Conservation (phyloP, 2,113 vertebrate genomes). For the Melanerpes aurifrons region DNA sequence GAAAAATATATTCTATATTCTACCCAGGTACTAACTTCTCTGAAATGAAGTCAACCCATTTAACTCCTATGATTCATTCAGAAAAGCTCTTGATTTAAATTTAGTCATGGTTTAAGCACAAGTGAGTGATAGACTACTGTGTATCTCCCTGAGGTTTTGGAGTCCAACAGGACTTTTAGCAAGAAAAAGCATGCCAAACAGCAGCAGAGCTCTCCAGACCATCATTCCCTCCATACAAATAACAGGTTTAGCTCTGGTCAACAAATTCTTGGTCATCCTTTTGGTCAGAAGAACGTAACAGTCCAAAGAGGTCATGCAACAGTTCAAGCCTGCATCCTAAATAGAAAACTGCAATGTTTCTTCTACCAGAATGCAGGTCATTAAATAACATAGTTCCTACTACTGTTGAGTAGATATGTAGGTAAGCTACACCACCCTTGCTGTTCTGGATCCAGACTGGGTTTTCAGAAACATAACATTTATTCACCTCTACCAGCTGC, state of each 20-base stretch:
- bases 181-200: neutral
- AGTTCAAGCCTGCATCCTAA: neutral
- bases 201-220: neutral
- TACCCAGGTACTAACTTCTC: neutral
- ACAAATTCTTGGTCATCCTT: neutral
- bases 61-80: neutral
- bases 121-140: neutral
- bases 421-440: neutral
- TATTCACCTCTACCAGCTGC: neutral
- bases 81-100: neutral
- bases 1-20: neutral
- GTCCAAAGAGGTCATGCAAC: neutral
- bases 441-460: rapidly evolving
- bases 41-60: neutral
- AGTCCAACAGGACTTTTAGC: neutral
- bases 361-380: neutral
- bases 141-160: neutral
- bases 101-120: neutral
- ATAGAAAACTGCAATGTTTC: neutral
- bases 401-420: neutral
- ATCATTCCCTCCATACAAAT: neutral
- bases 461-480: neutral
- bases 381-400: neutral
- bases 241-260: neutral
- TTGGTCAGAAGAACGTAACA: neutral